Percentiles rank a stretch among this genome's conserved stretches.
phyloP scores from a whole-genome alignment of 1,140 invertebrate genomes.

The Panagrolaimus sp. region DNA sequence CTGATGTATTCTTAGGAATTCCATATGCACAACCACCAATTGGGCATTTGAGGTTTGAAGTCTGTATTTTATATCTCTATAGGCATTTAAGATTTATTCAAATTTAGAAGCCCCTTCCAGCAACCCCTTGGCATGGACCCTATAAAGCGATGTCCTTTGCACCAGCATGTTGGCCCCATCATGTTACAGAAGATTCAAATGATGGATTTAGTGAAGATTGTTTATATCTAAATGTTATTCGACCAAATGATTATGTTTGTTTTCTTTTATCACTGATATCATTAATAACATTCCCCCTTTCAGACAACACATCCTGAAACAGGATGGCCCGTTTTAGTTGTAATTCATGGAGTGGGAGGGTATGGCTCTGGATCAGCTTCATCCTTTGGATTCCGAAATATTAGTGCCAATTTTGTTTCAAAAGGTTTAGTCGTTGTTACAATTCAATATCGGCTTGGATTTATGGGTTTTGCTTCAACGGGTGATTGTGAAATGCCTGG shows the following conservation, averaged over 20 bases:
- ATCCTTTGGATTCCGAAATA: background rate
- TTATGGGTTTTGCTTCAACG: conserved; percentile 34
- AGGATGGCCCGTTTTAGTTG: conserved; percentile 31
- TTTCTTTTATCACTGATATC: background rate
- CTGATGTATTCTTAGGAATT: too few species aligned
- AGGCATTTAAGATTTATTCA: too few species aligned
- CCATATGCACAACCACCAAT: too few species aligned
- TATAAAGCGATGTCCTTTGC: too few species aligned
- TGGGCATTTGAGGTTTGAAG: too few species aligned
- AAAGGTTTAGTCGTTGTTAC: conserved; percentile 20
- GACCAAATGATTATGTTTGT: conserved; percentile 14
- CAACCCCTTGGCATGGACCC: too few species aligned
- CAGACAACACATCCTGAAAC: background rate
- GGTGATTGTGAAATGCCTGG: conserved; percentile 25
- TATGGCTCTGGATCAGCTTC: conserved; percentile 22
- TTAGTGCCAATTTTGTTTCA: conserved; percentile 17
- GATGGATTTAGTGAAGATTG: conserved; percentile 4
- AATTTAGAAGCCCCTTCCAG: too few species aligned
- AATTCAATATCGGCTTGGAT: background rate
- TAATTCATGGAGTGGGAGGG: conserved; percentile 37
- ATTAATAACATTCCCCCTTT: too few species aligned
- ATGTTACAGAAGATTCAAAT: too few species aligned
- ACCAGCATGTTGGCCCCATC: too few species aligned
- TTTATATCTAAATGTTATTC: conserved; percentile 10
- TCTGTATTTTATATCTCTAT: too few species aligned